Evolutionary conservation across 2,797 vertebrate species (phyloP), one percentile per base, ranked within the genome.

Genomic region (Pogoniulus pusillus): DNA sequence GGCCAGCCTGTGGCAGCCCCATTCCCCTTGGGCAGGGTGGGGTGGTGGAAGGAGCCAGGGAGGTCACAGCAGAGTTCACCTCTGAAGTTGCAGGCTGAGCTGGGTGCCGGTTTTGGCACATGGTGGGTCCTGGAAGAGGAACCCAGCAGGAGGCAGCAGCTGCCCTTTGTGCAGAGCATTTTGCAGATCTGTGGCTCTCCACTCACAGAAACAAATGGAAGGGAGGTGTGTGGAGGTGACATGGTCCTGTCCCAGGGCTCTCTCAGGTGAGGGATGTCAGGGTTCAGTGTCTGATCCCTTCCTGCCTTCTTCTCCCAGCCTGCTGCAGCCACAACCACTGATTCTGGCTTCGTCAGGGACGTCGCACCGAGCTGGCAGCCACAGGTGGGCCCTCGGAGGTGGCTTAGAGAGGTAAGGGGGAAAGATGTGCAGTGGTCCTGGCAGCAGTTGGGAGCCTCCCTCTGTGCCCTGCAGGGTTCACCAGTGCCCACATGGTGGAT

Each of bases 381-480:
- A 0, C 27, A 30, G 45, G 5, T 27, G 92, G 94, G 17, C 45
- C 26, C 80, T 24, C 4, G 71, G 23, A 62, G 82, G 53, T 3
- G 8, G 35, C 74, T 54, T 15, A 1, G 85, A 84, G 39, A 90
- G 95, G 96, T 96, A 78, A 94, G 71, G 41, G 55, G 41, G 24
- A 39, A 30, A 55, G 35, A 18, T 22, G 53, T 10, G 32, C 49
- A 5, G 34, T 0, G 7, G 27, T 15, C 41, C 77, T 47, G 55
- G 53, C 13, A 18, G 0, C 6, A 30, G 12, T 41, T 45, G 86
- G 65, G 77, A 60, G 23, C 43, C 43, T 45, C 11, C 4, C 24
- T 13, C 7, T 30, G 12, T 29, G 27, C 32, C 0, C 63, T 29
- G 12, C 7, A 8, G 29, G 47, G 22, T 27, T 77, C 41, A 29